Evolutionary conservation across 2,888 invertebrate genomes (phyloP), one percentile per base, ranked within the genome.

Genomic region (Netelia inedita): DNA sequence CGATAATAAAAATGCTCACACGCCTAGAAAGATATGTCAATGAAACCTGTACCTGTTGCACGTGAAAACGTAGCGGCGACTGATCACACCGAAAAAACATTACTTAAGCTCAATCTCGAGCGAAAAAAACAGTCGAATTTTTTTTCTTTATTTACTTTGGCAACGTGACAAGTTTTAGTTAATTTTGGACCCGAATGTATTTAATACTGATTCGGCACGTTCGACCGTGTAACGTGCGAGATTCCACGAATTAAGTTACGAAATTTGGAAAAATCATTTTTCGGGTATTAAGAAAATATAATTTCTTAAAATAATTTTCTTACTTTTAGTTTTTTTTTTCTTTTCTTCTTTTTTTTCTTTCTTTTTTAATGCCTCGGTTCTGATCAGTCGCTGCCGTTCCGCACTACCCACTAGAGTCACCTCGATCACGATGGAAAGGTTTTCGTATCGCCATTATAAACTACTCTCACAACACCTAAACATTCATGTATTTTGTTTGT

Each of bases 1-100:
- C 28, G 28, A 28, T 28, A 28, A 28, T 28, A 28, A 28, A 28
- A 28, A 28, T 88, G 85, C 35, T 88, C 86, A 87, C 92, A 92
- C 90, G 28, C 92, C 92, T 92, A 90, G 88, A 92, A 91, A 92
- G 92, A 92, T 93, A 92, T 93, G 92, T 92, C 89, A 87, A 87
- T 89, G 87, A 87, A 89, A 87, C 85, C 88, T 89, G 87, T 89
- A 90, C 86, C 88, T 89, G 88, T 88, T 87, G 88, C 89, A 82
- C 84, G 85, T 84, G 88, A 87, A 85, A 82, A 61, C 74, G 79
- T 69, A 79, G 80, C 81, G 87, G 87, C 88, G 87, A 86, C 88
- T 88, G 89, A 89, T 87, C 88, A 79, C 68, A 61, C 69, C 75
- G 68, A 68, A 46, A 83, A 57, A 83, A 63, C 71, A 74, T 66